Conservation (phyloP, 2,797 vertebrate genomes). For the Protonibea diacanthus region DNA sequence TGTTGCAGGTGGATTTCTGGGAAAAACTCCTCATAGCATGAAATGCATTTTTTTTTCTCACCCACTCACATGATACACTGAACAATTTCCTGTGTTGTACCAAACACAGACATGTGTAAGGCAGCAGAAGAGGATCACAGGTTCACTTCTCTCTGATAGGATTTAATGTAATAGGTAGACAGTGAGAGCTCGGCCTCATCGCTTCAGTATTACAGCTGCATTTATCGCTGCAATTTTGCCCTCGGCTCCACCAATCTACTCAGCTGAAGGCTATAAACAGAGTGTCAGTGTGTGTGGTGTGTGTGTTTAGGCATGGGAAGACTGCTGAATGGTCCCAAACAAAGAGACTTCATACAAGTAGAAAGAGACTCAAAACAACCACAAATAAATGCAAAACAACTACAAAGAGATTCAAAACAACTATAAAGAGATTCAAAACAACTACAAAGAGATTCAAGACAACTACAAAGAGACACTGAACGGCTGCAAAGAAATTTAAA, state of each 20-base stretch:
- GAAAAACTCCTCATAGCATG: conserved; percentile 1
- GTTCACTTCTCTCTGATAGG: conserved; percentile 2
- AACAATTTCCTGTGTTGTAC: conserved; percentile 12
- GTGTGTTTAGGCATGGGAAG: not conserved
- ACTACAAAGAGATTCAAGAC: not conserved
- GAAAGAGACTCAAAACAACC: not conserved
- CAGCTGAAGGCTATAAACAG: conserved; percentile 24
- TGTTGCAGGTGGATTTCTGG: conserved; percentile 31
- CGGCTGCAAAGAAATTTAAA: too few species aligned
- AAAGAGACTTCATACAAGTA: not conserved
- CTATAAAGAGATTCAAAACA: too few species aligned
- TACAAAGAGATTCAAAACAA: not conserved
- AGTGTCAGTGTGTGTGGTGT: not conserved
- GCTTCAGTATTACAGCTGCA: not conserved
- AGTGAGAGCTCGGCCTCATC: not conserved
- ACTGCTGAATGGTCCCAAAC: not conserved
- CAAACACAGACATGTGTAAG: not conserved
- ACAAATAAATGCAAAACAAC: not conserved
- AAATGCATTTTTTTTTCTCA: not conserved
- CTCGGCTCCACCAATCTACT: not conserved
- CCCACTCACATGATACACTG: conserved; percentile 11
- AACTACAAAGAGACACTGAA: not conserved
- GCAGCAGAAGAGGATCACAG: not conserved
- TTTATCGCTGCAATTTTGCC: conserved; percentile 9
- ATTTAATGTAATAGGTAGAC: conserved; percentile 7